These are phyloP conservation scores for Zhengitettix transpicula DNA, from an alignment of 2,888 invertebrate species.

Conservation along the genomic window DNA sequence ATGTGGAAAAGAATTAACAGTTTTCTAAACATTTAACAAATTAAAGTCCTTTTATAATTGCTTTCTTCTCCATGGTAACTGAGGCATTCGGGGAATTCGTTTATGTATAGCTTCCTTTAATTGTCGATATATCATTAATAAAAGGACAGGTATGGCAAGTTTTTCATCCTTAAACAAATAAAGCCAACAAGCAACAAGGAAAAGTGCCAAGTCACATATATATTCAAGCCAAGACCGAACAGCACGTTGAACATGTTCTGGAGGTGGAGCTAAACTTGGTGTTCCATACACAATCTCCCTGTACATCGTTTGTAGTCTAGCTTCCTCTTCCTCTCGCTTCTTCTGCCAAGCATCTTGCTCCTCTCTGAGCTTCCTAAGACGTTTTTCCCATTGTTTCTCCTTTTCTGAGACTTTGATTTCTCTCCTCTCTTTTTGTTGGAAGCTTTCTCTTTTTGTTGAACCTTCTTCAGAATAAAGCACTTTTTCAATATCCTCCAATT, in stretches of 20 bases:
- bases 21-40: too few relatives aligned
- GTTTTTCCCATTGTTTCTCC: background rate
- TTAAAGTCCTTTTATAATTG: too few relatives aligned
- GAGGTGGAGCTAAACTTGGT: background rate
- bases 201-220: slow-evolving; percentile 54
- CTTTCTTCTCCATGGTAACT: too few relatives aligned
- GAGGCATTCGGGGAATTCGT: background rate
- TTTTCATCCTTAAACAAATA: slow-evolving; percentile 66
- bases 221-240: slow-evolving; percentile 55
- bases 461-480: too few relatives aligned
- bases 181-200: slow-evolving; percentile 61
- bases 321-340: background rate
- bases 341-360: background rate
- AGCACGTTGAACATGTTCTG: slow-evolving; percentile 22
- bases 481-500: too few relatives aligned
- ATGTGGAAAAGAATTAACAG: too few relatives aligned
- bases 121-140: slow-evolving; percentile 60
- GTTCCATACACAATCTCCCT: background rate
- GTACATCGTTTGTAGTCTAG: background rate
- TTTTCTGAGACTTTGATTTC: background rate
- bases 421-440: background rate
- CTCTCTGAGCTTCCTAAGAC: background rate
- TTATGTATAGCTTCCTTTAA: slow-evolving; percentile 28
- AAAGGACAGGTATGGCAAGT: slow-evolving; percentile 60
- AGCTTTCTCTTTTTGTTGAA: background rate